These are phyloP conservation scores for Rhingia campestris DNA, from an alignment of 2,888 invertebrate genomes.

Conservation along the genomic window DNA sequence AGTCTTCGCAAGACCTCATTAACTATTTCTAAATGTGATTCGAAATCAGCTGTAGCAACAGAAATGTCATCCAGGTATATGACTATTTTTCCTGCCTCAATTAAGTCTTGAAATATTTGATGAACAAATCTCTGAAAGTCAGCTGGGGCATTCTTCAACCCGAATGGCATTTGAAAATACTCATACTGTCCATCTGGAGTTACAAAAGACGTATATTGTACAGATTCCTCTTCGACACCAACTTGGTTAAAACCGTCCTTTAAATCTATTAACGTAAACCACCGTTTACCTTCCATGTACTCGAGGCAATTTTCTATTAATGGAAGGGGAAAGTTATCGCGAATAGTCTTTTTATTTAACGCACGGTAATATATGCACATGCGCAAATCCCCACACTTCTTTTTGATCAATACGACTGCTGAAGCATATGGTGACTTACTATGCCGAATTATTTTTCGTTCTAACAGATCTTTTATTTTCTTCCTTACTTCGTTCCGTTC, in stretches of 20 bases:
- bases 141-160: too few species aligned
- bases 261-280: too few species aligned
- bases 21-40: constrained; percentile 15
- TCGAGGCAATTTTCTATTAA: neutral
- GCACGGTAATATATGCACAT: too few species aligned
- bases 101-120: too few species aligned
- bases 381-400: neutral
- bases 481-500: neutral
- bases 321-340: neutral
- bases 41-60: constrained; percentile 4
- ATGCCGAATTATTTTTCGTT: constrained; percentile 4
- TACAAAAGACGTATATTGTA: neutral
- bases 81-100: too few species aligned
- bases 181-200: neutral
- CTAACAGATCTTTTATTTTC: neutral
- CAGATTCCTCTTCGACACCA: too few species aligned
- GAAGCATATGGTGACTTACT: neutral
- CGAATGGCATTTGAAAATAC: too few species aligned
- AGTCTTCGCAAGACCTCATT: neutral
- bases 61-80: neutral
- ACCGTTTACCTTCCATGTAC: neutral
- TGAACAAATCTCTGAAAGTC: too few species aligned
- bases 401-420: neutral
- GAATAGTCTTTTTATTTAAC: neutral
- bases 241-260: constrained; percentile 19